A percentile compares a stretch with the other conserved stretches of the same genome.
Conservation (phyloP, 2,888 invertebrate species). For the Tachina grossa region DNA sequence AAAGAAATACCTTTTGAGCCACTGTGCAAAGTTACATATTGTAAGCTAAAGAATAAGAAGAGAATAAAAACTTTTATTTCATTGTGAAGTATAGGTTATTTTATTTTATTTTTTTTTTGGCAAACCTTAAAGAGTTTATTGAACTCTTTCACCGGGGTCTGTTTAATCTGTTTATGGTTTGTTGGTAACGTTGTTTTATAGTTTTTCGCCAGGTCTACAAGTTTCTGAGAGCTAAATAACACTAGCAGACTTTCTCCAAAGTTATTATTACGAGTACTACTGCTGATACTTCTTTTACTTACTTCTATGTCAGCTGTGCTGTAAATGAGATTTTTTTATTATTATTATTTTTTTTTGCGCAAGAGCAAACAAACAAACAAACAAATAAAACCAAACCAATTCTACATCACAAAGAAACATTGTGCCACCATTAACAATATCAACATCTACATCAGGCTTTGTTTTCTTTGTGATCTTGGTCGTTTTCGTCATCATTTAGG, state of each 20-base stretch:
- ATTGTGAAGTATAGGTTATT: constrained; percentile 71
- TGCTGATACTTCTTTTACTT: constrained; percentile 44
- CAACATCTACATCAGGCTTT: constrained; percentile 26
- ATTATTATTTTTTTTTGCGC: constrained; percentile 12
- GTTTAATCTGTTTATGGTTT: constrained; percentile 35
- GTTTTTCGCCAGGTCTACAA: constrained; percentile 54
- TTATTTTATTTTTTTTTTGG: constrained; percentile 74
- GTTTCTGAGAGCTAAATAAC: constrained; percentile 22
- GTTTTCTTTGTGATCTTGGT: constrained; percentile 16
- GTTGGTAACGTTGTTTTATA: constrained; percentile 47
- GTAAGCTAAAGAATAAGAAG: constrained; percentile 47
- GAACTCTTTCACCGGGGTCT: constrained; percentile 74
- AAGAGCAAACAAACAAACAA: constrained; percentile 29
- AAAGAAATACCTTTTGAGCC: background rate
- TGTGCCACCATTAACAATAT: constrained; percentile 15
- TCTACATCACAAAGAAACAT: constrained; percentile 47
- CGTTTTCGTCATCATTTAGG: constrained; percentile 47
- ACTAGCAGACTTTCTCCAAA: constrained; percentile 78
- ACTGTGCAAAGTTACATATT: constrained; percentile 49
- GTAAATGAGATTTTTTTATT: background rate
- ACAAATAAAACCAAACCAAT: constrained; percentile 39
- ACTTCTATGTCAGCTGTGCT: constrained; percentile 54
- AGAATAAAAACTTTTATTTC: constrained; percentile 58
- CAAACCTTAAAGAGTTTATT: constrained; percentile 79
- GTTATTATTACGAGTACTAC: constrained; percentile 73